Evolutionary conservation across 35 echinoderm and acorn worm species (phyloP), one percentile per base, ranked within the genome.

Genomic region (Patiria miniata): DNA sequence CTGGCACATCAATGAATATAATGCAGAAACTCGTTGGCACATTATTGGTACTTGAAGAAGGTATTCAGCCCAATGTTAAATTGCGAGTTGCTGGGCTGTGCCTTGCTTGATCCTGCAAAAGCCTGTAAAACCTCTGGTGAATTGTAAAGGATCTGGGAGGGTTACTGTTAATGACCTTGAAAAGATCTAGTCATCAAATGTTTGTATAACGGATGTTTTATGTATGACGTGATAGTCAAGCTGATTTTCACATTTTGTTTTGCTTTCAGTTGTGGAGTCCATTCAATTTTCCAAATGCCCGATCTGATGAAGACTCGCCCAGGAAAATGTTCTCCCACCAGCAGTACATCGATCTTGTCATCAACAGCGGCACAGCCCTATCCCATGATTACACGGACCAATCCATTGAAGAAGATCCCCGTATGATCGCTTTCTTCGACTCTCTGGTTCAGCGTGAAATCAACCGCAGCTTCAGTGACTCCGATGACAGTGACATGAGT

Each of bases 341-440:
- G 81, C 93, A 99, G 30, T 99, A 99, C 87, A 85, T 99, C 54
- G 87, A 99, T 53, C 87, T 99, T 40, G 89, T 99, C 81, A 92
- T 99, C 60, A 99, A 91, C 87, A 93, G 89, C 56, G 90, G 93
- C 33, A 87, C 92, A 26, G 86, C 89, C 15, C 68, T 99, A 40
- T 94, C 96, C 36, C 93, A 95, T 81, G 96, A 99, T 61, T 99
- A 93, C 81, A 77, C 89, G 28, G 81, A 92, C 52, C 93, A 99
- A 80, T 99, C 96, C 21, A 99, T 85, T 15, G 86, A 94, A 26
- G 96, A 99, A 37, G 96, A 99, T 68, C 92, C 96, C 82, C 88
- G 89, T 23, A 99, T 99, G 96, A 79, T 99, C 36, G 96, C 96
- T 39, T 99, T 99, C 83, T 99, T 99, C 92, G 96, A 99, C 77